Conservation (phyloP, 30 jellyfish, hydroid and myxozoan genomes). For the Sanderia malayensis region DNA sequence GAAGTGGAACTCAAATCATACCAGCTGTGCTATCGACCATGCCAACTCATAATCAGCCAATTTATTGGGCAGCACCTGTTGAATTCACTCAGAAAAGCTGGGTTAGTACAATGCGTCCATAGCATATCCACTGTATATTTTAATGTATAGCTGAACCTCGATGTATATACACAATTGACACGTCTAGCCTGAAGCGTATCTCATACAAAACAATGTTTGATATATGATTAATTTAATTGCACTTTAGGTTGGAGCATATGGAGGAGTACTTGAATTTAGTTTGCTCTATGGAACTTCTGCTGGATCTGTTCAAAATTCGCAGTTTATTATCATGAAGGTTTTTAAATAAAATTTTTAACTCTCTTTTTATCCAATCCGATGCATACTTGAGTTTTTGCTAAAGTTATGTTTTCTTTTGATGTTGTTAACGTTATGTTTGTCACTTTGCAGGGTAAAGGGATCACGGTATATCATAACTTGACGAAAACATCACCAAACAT, state of each 20-base stretch:
- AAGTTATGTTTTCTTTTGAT: too few relatives aligned
- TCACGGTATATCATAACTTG: slow-evolving; percentile 29
- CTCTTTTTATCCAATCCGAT: neutral
- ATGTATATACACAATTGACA: too few relatives aligned
- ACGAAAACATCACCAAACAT: slow-evolving; percentile 11
- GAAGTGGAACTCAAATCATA: slow-evolving; percentile 37
- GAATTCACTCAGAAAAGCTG: slow-evolving; percentile 11
- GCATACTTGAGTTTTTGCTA: too few relatives aligned
- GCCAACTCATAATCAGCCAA: slow-evolving; percentile 24
- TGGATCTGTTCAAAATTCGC: neutral
- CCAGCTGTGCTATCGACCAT: slow-evolving; percentile 42
- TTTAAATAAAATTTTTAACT: neutral
- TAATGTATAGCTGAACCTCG: too few relatives aligned
- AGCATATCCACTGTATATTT: too few relatives aligned
- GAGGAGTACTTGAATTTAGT: slow-evolving; percentile 30
- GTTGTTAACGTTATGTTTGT: too few relatives aligned
- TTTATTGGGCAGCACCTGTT: slow-evolving; percentile 54
- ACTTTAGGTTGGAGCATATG: slow-evolving; percentile 35
- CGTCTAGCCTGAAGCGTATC: too few relatives aligned
- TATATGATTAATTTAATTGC: too few relatives aligned
- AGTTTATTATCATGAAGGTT: neutral
- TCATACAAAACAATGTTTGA: too few relatives aligned
- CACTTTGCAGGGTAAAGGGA: slow-evolving; percentile 17
- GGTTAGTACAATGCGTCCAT: too few relatives aligned
- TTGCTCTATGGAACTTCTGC: neutral